phyloP scores from a whole-genome alignment of 1,140 invertebrate species.

The Pteromalus puparum region DNA sequence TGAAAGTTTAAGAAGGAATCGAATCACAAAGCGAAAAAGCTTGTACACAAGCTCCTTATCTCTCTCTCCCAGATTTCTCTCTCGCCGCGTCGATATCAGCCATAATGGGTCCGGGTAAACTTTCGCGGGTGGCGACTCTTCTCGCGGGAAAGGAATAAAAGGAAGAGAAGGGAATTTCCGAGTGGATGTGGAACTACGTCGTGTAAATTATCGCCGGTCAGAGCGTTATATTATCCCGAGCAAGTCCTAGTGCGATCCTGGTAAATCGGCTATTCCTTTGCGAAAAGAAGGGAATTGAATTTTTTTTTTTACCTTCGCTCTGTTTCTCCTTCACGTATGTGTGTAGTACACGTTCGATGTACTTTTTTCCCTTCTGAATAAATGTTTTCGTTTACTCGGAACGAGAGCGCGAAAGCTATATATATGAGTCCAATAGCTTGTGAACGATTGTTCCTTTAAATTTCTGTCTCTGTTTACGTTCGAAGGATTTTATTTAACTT shows the following conservation, averaged over 20 bases:
- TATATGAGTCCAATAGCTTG: neutral
- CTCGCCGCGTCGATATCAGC: too few relatives aligned
- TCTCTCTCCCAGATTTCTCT: too few relatives aligned
- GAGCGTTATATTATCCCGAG: neutral
- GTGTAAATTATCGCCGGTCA: conserved; percentile 20
- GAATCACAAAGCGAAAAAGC: neutral
- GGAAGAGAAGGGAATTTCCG: neutral
- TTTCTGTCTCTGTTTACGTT: neutral
- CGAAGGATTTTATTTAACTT: neutral
- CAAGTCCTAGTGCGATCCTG: neutral
- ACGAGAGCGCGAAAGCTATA: too few relatives aligned
- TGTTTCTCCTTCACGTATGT: neutral
- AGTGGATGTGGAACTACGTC: conserved; percentile 11
- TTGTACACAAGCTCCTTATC: neutral
- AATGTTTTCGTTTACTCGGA: conserved; percentile 8
- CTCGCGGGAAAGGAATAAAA: neutral
- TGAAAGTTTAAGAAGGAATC: too few relatives aligned
- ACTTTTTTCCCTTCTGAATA: conserved; percentile 4
- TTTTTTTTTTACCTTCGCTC: too few relatives aligned
- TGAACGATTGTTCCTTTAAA: neutral
- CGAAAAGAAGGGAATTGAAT: conserved; percentile 19
- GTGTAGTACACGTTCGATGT: too few relatives aligned
- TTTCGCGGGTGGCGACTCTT: neutral
- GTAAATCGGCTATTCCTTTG: conserved; percentile 23
- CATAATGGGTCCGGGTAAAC: conserved; percentile 21